Evolutionary conservation across 2,113 vertebrate species (phyloP), one percentile per base, ranked within the genome.

Genomic region (Hyla sarda): DNA sequence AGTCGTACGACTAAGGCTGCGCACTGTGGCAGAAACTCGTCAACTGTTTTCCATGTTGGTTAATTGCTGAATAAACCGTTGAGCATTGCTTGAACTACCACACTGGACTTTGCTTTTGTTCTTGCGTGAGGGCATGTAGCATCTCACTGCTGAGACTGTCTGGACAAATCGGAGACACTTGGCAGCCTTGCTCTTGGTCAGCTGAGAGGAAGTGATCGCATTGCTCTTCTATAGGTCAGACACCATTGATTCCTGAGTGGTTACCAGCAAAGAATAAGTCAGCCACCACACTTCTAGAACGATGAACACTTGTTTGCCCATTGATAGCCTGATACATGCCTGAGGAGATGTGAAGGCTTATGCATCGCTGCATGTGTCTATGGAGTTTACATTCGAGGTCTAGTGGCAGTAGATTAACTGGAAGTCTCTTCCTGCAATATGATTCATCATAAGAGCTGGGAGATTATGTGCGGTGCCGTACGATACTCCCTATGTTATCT

Each of bases 381-480:
- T 62, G 7, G 32, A 48, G 37, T 75, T 86, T 79, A 45, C 41
- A 30, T 79, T 71, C 21, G 23, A 76, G 50, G 52, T 28, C 69
- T 73, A 41, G 69, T 45, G 72, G 83, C 58, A 67, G 28, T 67
- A 41, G 50, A 74, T 84, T 84, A 84, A 58, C 72, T 60, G 21
- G 34, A 75, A 84, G 52, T 75, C 13, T 19, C n/a, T 28, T 52
- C 41, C 58, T 54, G 28, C 73, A 79, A 77, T 28, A 71, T 37
- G 30, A 86, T 67, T 77, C 48, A 37, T 71, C 45, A 47, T 34
- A 65, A 69, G 75, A 85, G 34, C 16, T 28, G 50, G 62, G 30
- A 85, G 84, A 85, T 28, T 65, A 85, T 78, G 65, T 67, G 48
- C 37, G 23, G 3, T 54, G 48, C 19, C n/a, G 8, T 71, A 30